These are phyloP conservation scores for Phocoena phocoena DNA, from an alignment of 2,113 vertebrate species.

Conservation along the genomic window DNA sequence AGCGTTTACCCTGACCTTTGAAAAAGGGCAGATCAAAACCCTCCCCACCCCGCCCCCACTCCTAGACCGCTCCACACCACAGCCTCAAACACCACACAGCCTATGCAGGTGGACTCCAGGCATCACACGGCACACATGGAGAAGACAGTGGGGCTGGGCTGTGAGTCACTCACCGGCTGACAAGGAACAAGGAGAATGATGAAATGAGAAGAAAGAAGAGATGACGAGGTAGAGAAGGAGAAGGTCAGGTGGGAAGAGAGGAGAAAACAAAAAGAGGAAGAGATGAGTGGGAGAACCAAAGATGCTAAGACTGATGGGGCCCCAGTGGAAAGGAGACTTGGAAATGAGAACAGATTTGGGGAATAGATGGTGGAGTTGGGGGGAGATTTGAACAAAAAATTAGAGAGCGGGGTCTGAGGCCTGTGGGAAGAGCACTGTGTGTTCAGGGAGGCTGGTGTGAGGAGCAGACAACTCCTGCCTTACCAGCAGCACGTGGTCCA, in stretches of 20 bases:
- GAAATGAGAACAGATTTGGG: neutral
- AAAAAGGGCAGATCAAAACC: neutral
- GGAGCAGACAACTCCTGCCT: slow-evolving; percentile 63
- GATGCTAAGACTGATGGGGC: neutral
- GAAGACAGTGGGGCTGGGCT: neutral
- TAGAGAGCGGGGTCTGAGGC: neutral
- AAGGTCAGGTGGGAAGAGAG: neutral
- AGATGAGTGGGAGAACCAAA: slow-evolving; percentile 39
- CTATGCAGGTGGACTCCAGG: neutral
- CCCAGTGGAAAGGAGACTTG: neutral
- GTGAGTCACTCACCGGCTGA: slow-evolving; percentile 75
- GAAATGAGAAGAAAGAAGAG: slow-evolving; percentile 59
- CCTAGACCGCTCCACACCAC: neutral
- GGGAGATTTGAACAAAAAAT: neutral
- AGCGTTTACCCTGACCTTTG: neutral
- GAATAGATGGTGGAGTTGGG: neutral
- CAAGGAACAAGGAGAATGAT: slow-evolving; percentile 8
- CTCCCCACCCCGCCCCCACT: accelerated
- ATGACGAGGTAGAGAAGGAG: neutral
- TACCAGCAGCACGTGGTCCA: slow-evolving; percentile 97
- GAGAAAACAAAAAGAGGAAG: slow-evolving; percentile 57
- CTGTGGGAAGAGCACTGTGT: neutral
- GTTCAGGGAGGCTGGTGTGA: neutral
- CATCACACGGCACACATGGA: neutral
- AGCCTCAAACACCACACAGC: neutral